Conservation (phyloP, 1,140 invertebrate species). For the Aphidius gifuensis region DNA sequence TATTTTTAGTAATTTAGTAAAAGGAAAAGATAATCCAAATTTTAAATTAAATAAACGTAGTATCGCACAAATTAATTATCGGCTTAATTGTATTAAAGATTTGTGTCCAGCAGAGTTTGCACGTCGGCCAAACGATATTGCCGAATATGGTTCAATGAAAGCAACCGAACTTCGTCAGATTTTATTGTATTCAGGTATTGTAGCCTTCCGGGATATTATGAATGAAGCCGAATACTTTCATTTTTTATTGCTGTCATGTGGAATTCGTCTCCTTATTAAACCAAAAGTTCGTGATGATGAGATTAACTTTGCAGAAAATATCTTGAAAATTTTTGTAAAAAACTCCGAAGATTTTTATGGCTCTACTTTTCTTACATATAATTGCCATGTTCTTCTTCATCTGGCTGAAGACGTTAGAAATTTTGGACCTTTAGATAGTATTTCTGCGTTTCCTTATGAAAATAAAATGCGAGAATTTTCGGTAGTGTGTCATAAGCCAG, state of each 20-base stretch:
- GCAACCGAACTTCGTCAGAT: slow-evolving; percentile 50
- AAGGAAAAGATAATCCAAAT: slow-evolving; percentile 9
- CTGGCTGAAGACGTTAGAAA: slow-evolving; percentile 43
- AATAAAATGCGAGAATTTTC: slow-evolving; percentile 44
- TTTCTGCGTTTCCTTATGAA: slow-evolving; percentile 51
- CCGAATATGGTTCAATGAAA: slow-evolving; percentile 42
- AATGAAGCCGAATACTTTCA: slow-evolving; percentile 36
- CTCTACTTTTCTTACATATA: slow-evolving; percentile 30
- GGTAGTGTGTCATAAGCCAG: slow-evolving; percentile 28
- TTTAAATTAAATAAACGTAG: slow-evolving; percentile 5
- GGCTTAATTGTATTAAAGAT: slow-evolving; percentile 10
- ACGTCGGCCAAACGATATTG: slow-evolving; percentile 36
- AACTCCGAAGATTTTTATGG: slow-evolving; percentile 26
- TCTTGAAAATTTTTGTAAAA: slow-evolving; percentile 24
- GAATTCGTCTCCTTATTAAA: slow-evolving; percentile 28
- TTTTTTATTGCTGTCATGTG: slow-evolving; percentile 43
- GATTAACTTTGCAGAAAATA: slow-evolving; percentile 19
- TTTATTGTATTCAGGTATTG: slow-evolving; percentile 44
- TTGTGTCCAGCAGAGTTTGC: slow-evolving; percentile 36
- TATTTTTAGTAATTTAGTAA: slow-evolving; percentile 17
- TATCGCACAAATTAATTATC: background rate
- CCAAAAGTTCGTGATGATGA: slow-evolving; percentile 11
- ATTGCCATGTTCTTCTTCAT: slow-evolving; percentile 39
- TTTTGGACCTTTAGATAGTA: slow-evolving; percentile 44
- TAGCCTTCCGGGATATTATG: slow-evolving; percentile 34